phyloP scores from a whole-genome alignment of 2,797 vertebrate genomes.

The Todus mexicanus region DNA sequence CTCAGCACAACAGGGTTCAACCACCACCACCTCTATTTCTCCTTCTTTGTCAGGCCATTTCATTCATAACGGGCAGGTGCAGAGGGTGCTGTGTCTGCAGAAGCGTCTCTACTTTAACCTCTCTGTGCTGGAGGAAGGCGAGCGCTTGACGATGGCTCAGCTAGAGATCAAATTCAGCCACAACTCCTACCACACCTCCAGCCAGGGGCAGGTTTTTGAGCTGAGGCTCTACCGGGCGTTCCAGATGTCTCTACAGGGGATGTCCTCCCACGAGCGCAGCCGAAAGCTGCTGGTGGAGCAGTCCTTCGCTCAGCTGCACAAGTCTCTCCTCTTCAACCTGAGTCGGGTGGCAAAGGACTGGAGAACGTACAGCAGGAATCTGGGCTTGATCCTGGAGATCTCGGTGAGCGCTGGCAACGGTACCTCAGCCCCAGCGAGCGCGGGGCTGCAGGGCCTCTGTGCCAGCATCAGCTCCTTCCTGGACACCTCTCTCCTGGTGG shows the following conservation, averaged over 20 bases:
- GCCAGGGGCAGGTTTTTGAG: slow-evolving; percentile 61
- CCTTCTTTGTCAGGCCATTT: slow-evolving; percentile 69
- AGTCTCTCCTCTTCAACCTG: slow-evolving; percentile 79
- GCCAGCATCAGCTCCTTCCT: slow-evolving; percentile 40
- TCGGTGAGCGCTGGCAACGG: background rate
- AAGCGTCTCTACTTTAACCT: slow-evolving; percentile 89
- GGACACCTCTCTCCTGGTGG: slow-evolving; percentile 79
- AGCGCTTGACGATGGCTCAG: slow-evolving; percentile 83
- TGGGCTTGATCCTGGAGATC: slow-evolving; percentile 79
- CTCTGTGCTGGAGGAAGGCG: slow-evolving; percentile 82
- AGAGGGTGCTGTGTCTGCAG: slow-evolving; percentile 72
- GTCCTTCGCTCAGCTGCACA: slow-evolving; percentile 68
- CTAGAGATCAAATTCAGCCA: slow-evolving; percentile 82
- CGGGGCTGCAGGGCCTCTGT: background rate
- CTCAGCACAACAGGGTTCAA: rapidly evolving
- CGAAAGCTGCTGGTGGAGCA: slow-evolving; percentile 78
- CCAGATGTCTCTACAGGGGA: slow-evolving; percentile 64
- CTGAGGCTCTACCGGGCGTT: slow-evolving; percentile 77
- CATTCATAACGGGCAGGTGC: slow-evolving; percentile 59
- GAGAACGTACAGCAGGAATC: slow-evolving; percentile 62
- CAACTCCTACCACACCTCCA: slow-evolving; percentile 9
- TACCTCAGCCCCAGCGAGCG: rapidly evolving
- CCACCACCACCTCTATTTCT: background rate
- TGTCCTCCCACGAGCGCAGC: slow-evolving; percentile 2
- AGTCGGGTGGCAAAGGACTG: slow-evolving; percentile 72